Evolutionary conservation across 2,113 vertebrate genomes (phyloP), one percentile per base, ranked within the genome.

Genomic region (Gobio gobio): DNA sequence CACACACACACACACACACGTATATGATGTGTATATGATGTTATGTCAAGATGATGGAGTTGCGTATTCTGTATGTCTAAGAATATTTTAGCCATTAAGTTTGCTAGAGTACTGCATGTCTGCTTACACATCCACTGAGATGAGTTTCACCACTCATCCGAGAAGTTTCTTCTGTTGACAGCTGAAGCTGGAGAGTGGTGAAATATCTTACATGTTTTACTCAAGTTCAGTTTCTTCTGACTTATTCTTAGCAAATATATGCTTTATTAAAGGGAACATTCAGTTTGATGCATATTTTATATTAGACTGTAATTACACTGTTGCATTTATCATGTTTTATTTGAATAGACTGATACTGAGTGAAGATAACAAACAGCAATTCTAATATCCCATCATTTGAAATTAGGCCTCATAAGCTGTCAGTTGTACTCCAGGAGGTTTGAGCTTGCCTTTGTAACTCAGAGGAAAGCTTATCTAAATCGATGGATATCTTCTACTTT

Each of bases 51-150:
- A 70, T 68, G 64, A 66, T 68, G 29, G 16, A 40, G 33, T 68
- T 40, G 22, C 3, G 40, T 18, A 68, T 68, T 68, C 16, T 40
- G 33, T 29, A 14, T 16, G 64, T 54, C 51, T 18, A 68, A 68
- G 33, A 68, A 40, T 10, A 68, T 76, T 76, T 49, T 36, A 54
- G 26, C 56, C 47, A 73, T 73, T 73, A 56, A 56, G 74, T 56
- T 29, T 77, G 18, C 74, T 56, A 33, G 49, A 77, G 18, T 56
- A 56, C 51, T 56, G 51, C 18, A 56, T 33, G 49, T 20, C 16
- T 22, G 9, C 26, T 76, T 51, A 8, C 36, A 61, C 56, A 18
- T 78, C 36, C 26, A 40, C 10, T 59, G 16, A 18, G 14, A 40
- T 20, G 47, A 49, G 33, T 58, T 58, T 78, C 2, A 3, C 10